These are phyloP conservation scores for Nomada flava DNA, from an alignment of 2,888 invertebrate genomes.

Conservation along the genomic window DNA sequence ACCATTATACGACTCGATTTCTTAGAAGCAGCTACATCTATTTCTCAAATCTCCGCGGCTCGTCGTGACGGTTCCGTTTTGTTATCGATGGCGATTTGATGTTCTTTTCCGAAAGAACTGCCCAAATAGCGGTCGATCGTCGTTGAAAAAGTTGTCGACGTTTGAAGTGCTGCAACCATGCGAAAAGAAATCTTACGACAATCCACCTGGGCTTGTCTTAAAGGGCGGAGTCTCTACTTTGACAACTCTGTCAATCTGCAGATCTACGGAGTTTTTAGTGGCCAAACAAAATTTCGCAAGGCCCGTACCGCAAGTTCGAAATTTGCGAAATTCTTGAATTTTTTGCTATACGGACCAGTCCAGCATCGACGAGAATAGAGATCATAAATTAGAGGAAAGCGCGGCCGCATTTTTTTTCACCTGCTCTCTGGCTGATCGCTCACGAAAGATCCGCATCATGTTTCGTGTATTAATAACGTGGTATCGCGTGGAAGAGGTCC, in stretches of 20 bases:
- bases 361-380: conserved; percentile 15
- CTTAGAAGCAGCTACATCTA: conserved; percentile 1
- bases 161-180: too few species aligned
- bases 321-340: too few species aligned
- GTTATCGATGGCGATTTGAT: not conserved
- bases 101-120: not conserved
- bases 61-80: not conserved
- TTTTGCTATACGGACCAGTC: not conserved
- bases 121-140: not conserved
- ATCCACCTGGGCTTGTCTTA: too few species aligned
- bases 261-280: too few species aligned
- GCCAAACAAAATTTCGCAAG: too few species aligned
- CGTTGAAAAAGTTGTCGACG: not conserved
- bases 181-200: too few species aligned
- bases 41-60: not conserved
- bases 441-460: conserved; percentile 65
- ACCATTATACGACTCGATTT: conserved; percentile 12
- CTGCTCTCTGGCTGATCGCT: conserved; percentile 17
- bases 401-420: conserved; percentile 50
- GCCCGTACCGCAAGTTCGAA: too few species aligned
- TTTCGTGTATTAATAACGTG: conserved; percentile 70
- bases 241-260: too few species aligned
- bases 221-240: too few species aligned
- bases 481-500: conserved; percentile 57
- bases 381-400: conserved; percentile 43